A percentile compares a stretch with the other conserved stretches of the same genome.
phyloP scores from a whole-genome alignment of 2,888 invertebrate genomes.

The Steinernema carpocapsae region DNA sequence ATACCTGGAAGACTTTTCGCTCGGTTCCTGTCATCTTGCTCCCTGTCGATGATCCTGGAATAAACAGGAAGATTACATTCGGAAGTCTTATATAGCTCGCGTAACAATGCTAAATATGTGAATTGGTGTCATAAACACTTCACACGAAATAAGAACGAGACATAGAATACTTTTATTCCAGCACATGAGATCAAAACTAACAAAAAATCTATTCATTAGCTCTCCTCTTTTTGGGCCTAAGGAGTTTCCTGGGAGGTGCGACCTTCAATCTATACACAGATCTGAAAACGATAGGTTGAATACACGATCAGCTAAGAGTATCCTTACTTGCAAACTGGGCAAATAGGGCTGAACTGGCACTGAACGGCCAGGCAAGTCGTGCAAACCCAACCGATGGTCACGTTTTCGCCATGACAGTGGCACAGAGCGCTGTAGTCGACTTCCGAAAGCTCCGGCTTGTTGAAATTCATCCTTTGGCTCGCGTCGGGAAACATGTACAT shows the following conservation, averaged over 20 bases:
- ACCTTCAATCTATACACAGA: constrained; percentile 13
- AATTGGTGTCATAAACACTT: neutral
- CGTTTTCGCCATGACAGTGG: constrained; percentile 26
- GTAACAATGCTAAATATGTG: neutral
- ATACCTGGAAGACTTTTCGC: constrained; percentile 68
- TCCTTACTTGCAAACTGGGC: constrained; percentile 14
- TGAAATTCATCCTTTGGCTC: constrained; percentile 2
- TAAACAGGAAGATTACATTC: neutral
- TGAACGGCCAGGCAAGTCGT: constrained; percentile 8
- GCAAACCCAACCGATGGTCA: constrained; percentile 10
- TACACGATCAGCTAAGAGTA: neutral
- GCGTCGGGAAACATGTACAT: constrained; percentile 32
- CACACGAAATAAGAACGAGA: neutral
- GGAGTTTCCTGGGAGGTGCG: neutral
- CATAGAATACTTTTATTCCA: neutral
- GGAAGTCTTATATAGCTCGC: neutral
- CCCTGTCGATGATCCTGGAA: neutral
- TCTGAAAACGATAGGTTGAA: neutral
- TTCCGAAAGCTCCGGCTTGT: constrained; percentile 16
- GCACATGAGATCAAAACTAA: neutral
- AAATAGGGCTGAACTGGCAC: constrained; percentile 15
- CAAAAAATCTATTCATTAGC: neutral
- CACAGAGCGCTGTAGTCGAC: constrained; percentile 20
- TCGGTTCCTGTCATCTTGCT: constrained; percentile 69
- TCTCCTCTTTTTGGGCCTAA: neutral